Conservation (phyloP, 2,888 invertebrate species). For the Philaethria dido region DNA sequence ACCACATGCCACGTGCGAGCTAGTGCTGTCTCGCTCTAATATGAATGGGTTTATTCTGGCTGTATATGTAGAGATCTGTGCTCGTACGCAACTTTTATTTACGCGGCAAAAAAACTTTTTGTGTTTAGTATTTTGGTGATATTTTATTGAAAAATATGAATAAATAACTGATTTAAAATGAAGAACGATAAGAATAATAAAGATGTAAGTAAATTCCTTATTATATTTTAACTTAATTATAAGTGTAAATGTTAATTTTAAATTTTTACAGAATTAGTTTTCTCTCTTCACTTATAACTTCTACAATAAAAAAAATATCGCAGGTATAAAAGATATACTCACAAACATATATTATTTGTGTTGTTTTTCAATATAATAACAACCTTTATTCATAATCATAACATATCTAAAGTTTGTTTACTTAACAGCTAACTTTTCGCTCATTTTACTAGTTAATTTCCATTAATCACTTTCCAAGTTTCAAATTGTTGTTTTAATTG, state of each 20-base stretch:
- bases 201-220: conserved; percentile 24
- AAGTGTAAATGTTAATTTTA: background rate
- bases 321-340: too few relatives aligned
- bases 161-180: conserved; percentile 6
- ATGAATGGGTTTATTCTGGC: conserved; percentile 50
- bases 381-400: background rate
- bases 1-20: conserved; percentile 43
- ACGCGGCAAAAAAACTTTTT: conserved; percentile 33
- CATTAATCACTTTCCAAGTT: background rate
- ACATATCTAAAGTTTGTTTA: background rate
- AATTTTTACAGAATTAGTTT: background rate
- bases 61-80: conserved; percentile 51
- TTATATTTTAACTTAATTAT: background rate
- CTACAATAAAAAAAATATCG: too few relatives aligned
- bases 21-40: conserved; percentile 51
- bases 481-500: background rate
- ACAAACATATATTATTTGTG: background rate
- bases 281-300: background rate
- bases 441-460: background rate
- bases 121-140: background rate
- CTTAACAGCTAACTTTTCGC: background rate
- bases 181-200: conserved; percentile 19
- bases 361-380: background rate
- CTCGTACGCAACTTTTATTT: conserved; percentile 46
- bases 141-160: background rate